These are phyloP conservation scores for Venustaconcha ellipsiformis DNA, from an alignment of 1,140 invertebrate genomes.

Conservation along the genomic window DNA sequence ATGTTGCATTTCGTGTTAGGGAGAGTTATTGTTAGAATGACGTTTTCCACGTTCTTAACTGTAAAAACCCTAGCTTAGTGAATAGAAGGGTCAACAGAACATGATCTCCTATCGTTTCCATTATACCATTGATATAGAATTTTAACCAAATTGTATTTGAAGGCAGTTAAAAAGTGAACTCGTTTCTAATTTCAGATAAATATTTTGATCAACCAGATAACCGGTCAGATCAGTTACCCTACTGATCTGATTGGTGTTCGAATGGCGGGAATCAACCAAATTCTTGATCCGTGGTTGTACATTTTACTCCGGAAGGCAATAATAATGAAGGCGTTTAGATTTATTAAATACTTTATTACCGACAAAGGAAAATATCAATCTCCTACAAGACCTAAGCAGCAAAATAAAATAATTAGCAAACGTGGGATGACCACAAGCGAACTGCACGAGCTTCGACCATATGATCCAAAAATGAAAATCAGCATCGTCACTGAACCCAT, in stretches of 20 bases:
- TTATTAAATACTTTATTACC: conserved; percentile 36
- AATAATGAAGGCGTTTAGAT: conserved; percentile 44
- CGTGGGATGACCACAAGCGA: too few species aligned
- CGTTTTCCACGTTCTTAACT: too few species aligned
- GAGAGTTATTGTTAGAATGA: too few species aligned
- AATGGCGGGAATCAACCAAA: conserved; percentile 68
- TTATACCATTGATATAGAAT: background rate
- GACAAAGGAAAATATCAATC: too few species aligned
- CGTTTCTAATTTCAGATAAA: conserved; percentile 61
- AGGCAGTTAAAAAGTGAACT: background rate
- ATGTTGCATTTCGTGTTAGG: background rate
- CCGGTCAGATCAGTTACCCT: conserved; percentile 45
- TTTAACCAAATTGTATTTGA: background rate
- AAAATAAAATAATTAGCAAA: too few species aligned
- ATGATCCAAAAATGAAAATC: too few species aligned
- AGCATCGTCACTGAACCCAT: too few species aligned
- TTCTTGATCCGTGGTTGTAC: conserved; percentile 70
- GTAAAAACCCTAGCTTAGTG: too few species aligned
- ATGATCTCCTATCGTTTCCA: too few species aligned
- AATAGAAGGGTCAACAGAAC: too few species aligned
- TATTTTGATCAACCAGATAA: conserved; percentile 65
- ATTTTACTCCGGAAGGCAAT: conserved; percentile 63
- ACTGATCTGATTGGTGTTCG: conserved; percentile 66
- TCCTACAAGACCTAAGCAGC: too few species aligned
- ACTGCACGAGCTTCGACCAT: too few species aligned